Conservation (phyloP, 1,140 invertebrate genomes). For the Hyles euphorbiae region DNA sequence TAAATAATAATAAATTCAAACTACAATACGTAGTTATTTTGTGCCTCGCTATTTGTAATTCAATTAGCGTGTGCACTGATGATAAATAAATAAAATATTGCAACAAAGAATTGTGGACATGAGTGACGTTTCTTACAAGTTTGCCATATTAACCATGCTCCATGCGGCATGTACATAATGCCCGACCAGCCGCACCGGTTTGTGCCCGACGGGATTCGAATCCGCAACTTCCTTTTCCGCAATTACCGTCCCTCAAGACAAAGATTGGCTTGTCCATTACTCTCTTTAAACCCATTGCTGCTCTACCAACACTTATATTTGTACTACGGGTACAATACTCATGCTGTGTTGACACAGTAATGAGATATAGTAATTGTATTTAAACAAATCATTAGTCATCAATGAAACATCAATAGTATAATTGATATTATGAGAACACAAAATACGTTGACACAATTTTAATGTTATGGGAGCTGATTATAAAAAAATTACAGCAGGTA, state of each 20-base stretch:
- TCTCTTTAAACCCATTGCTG: no score
- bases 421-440: conserved; percentile 11
- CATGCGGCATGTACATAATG: background rate
- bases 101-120: background rate
- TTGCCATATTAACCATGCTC: background rate
- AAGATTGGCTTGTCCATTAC: conserved; percentile 1
- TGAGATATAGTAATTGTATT: background rate
- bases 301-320: no score
- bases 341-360: background rate
- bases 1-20: no score
- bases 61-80: no score
- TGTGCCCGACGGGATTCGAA: conserved; percentile 19
- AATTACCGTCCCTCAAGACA: conserved; percentile 22
- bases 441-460: background rate
- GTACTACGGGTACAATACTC: no score
- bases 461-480: no score
- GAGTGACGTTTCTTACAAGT: conserved; percentile 1
- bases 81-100: no score
- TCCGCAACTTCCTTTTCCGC: conserved; percentile 48
- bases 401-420: conserved; percentile 17
- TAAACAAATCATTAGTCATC: conserved; percentile 9
- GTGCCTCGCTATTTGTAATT: no score
- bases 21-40: no score
- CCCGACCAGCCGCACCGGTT: conserved; percentile 1
- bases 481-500: no score